Evolutionary conservation across 2,797 vertebrate species (phyloP).

Genomic region (Rhinophrynus dorsalis): DNA sequence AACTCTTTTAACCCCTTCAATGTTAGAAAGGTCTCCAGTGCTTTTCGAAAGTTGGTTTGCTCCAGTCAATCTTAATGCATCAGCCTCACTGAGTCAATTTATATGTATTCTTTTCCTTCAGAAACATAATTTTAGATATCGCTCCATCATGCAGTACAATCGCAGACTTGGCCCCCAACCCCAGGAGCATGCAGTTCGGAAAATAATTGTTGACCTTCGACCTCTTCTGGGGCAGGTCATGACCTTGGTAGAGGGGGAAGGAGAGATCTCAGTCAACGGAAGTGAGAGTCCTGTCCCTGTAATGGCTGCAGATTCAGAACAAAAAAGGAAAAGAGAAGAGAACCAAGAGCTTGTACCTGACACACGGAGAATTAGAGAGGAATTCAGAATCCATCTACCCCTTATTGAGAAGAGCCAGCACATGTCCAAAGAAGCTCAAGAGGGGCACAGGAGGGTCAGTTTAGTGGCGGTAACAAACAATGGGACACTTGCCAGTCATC

Average conservation of each 20-base stretch:
- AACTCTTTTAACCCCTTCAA: too few relatives aligned
- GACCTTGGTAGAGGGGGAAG: constrained; percentile 44
- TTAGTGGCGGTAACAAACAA: background rate
- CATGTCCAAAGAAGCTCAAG: background rate
- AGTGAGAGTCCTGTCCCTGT: background rate
- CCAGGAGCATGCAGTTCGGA: constrained; percentile 21
- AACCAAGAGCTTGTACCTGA: background rate
- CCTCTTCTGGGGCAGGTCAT: constrained; percentile 56
- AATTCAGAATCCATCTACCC: background rate
- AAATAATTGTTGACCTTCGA: constrained; percentile 60
- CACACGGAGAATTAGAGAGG: background rate
- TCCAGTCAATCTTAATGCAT: too few relatives aligned
- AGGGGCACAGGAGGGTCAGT: background rate
- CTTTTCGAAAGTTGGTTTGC: too few relatives aligned
- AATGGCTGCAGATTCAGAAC: background rate
- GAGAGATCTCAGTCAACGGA: background rate
- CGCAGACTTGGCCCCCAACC: too few relatives aligned
- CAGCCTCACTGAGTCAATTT: too few relatives aligned
- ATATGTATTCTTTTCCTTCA: too few relatives aligned
- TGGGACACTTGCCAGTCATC: background rate
- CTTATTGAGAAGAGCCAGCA: background rate
- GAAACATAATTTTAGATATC: too few relatives aligned
- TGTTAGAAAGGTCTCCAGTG: too few relatives aligned
- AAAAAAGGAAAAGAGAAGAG: background rate
- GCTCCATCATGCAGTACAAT: too few relatives aligned